These are phyloP conservation scores for Lepidocyrtinus sp. DNA, from an alignment of 2,888 invertebrate genomes.

Conservation along the genomic window DNA sequence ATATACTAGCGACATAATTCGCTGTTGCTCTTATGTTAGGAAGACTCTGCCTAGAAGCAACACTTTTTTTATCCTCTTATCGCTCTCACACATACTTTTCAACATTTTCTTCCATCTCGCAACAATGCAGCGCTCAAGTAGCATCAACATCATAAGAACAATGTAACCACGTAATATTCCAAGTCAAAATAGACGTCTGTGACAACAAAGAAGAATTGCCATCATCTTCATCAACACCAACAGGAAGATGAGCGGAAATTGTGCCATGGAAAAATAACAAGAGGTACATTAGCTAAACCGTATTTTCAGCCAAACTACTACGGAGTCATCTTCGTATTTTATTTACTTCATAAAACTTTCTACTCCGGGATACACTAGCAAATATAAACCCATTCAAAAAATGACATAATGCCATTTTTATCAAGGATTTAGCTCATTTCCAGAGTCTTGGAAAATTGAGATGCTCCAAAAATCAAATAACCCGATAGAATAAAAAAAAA, in stretches of 20 bases:
- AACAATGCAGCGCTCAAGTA: slow-evolving; percentile 19
- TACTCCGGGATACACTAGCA: no score
- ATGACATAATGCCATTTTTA: background rate
- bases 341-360: no score
- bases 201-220: background rate
- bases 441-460: background rate
- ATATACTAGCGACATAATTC: slow-evolving; percentile 17
- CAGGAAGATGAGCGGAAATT: background rate
- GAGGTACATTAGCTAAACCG: no score
- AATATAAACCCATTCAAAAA: no score
- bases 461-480: no score
- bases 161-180: background rate
- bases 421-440: background rate
- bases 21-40: background rate
- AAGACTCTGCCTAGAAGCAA: slow-evolving; percentile 39
- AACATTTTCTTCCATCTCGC: slow-evolving; percentile 5
- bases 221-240: background rate
- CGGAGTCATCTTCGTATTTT: no score
- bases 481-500: no score
- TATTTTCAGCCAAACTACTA: no score
- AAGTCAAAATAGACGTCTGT: background rate
- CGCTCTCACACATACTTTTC: slow-evolving; percentile 53
- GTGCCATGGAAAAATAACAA: no score
- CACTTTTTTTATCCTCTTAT: slow-evolving; percentile 56
- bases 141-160: background rate